Evolutionary conservation across 1,140 invertebrate genomes (phyloP), one percentile per base, ranked within the genome.

Genomic region (Drosophila ercepeae): DNA sequence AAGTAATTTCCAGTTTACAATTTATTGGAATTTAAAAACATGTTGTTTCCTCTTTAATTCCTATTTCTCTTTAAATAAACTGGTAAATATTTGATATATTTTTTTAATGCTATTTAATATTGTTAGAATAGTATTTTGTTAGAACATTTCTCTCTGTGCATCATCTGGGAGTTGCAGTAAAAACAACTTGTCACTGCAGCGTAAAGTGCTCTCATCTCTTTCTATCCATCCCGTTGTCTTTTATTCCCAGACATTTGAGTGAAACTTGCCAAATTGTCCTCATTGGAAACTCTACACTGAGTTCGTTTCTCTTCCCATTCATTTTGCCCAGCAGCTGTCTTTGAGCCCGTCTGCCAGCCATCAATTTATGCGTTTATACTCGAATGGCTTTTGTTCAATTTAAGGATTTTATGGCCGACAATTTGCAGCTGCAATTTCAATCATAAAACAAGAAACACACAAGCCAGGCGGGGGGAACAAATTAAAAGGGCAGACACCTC

Each of bases 401-500:
- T 45, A 18, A 11, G 36, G 45, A 45, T 36, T 67, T 53, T 36
- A 34, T 44, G 34, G 23, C 65, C 21, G 21, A 63, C 64, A 70
- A 67, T 60, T 71, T 54, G 67, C 13, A 21, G 45, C 68, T 59
- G 68, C 67, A 59, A 48, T 60, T 71, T 60, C 57, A 61, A 60
- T 48, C 63, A 52, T 52, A 29, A 41, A 54, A 42, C 39, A 52
- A 57, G 34, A 41, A 54, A 42, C 39, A 13, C 32, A 52, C 13
- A 11, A 25, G 48, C 34, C n/a, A 7, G 54, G 52, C 72, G 45
- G 64, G 44, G 2, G 21, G 32, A 13, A 21, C 4, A 1, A 9
- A 19, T 4, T 50, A 50, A 54, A 74, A 52, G 46, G 63, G 27
- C 63, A 58, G 79, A 75, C 55, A 78, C 48, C 59, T 71, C 78